phyloP scores from a whole-genome alignment of 2,888 invertebrate species.

The Scrobipalpa atriplicella region DNA sequence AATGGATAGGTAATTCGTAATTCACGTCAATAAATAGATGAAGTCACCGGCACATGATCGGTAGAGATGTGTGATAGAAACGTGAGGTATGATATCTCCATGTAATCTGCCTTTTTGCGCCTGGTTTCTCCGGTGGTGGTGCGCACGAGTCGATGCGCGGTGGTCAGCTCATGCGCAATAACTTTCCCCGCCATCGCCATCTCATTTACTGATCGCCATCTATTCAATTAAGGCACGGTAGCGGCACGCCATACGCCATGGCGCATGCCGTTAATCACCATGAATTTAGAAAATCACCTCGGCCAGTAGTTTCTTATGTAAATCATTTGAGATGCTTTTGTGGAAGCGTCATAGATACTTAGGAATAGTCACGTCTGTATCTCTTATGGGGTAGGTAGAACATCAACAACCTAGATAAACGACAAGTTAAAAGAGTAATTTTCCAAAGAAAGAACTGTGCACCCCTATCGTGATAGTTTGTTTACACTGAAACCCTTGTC shows the following conservation, averaged over 20 bases:
- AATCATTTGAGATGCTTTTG: conserved; percentile 19
- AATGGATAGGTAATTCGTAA: background rate
- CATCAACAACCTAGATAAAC: too few species aligned
- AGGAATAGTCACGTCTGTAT: too few species aligned
- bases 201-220: conserved; percentile 1
- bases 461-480: too few species aligned
- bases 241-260: background rate
- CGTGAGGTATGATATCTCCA: conserved; percentile 9
- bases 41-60: background rate
- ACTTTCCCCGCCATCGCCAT: conserved; percentile 14
- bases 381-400: too few species aligned
- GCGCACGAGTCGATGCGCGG: conserved; percentile 21
- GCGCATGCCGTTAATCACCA: conserved; percentile 15
- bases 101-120: conserved; percentile 16
- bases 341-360: too few species aligned
- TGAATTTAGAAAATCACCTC: conserved; percentile 20
- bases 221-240: background rate
- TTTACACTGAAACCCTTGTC: too few species aligned
- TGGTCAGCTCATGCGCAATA: conserved; percentile 15
- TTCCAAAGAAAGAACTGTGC: too few species aligned
- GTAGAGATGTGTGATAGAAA: background rate
- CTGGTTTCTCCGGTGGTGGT: background rate
- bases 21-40: background rate
- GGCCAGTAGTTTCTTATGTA: conserved; percentile 11
- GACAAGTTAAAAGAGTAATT: too few species aligned